A percentile compares a stretch with the other conserved stretches of the same genome.
These are phyloP conservation scores for Toxotes chatareus DNA, from an alignment of 2,113 vertebrate species.

Conservation along the genomic window DNA sequence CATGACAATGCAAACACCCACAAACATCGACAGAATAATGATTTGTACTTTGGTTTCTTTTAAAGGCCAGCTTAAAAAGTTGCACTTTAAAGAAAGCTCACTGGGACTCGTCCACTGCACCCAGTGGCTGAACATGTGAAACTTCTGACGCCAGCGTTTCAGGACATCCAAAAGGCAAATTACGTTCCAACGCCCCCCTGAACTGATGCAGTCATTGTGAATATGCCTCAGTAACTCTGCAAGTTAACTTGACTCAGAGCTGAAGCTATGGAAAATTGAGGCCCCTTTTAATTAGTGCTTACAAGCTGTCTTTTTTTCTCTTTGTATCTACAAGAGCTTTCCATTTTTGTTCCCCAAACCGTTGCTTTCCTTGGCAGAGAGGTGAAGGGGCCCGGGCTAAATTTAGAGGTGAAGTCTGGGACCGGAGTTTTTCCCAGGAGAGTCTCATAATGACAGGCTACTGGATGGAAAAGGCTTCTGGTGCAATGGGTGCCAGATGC, in stretches of 20 bases:
- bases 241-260: conserved; percentile 19
- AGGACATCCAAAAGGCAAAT: conserved; percentile 15
- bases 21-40: background rate
- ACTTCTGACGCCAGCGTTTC: background rate
- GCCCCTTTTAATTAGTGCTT: conserved; percentile 39
- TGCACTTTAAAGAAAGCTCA: background rate
- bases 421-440: conserved; percentile 37
- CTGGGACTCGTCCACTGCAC: background rate
- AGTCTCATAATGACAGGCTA: conserved; percentile 65
- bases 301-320: background rate
- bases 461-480: conserved; percentile 41
- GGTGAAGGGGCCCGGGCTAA: conserved; percentile 48
- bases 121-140: conserved; percentile 9
- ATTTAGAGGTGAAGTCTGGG: conserved; percentile 55
- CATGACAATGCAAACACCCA: background rate
- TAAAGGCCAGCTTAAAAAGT: background rate
- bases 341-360: conserved; percentile 42
- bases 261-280: conserved; percentile 28
- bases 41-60: background rate
- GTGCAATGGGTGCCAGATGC: conserved; percentile 53
- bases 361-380: conserved; percentile 53
- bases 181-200: conserved; percentile 4
- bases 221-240: background rate
- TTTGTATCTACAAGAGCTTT: background rate
- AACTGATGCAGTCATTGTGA: conserved; percentile 20